Base-by-base conservation (phyloP, 2,888 invertebrate species). In the Conops quadrifasciatus region DNA sequence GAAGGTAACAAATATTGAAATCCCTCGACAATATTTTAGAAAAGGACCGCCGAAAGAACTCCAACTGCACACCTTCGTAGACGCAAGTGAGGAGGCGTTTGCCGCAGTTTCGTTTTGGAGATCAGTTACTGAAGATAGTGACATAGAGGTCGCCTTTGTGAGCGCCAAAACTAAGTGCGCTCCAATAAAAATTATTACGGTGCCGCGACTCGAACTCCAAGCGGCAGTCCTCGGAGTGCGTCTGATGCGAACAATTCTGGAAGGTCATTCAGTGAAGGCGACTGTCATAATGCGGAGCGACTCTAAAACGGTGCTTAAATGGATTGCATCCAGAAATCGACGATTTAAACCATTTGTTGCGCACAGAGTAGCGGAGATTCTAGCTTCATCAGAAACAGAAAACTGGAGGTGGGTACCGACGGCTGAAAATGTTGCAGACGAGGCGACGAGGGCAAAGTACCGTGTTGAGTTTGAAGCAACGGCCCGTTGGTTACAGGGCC, bases 271-370 rank as follows among this genome's bases (percentile, higher is more conserved):
- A 2, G 58, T 67, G 19, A 67, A 43, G n/a, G 58, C 63, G 1
- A 24, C 19, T 9, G 2, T 21, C 13, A 19, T 60, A n/a, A 45
- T 65, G 21, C 49, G 65, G 65, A 65, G 65, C 26, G 69, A 74
- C 28, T 73, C 72, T 4, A 67, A 70, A 65, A 73, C 73, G 0
- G 75, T 75, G 7, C 45, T 75, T 30, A 67, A 70, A 24, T 74
- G 70, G 74, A 71, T 73, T 24, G 5, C 21, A 16, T 60, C 63
- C 5, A 56, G 63, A 19, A 24, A 26, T n/a, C 67, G 71, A 9
- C 59, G 62, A 9, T 74, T 62, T 19, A 75, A 75, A 65, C 74
- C 77, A 26, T 79, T 74, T 60, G 76, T 77, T 24, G 74, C 77
- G 1, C 73, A 74, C 62, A 67, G 78, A 51, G 70, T 79, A 9